Evolutionary conservation across 2,888 invertebrate genomes (phyloP).

Genomic region (Leucoma salicis): DNA sequence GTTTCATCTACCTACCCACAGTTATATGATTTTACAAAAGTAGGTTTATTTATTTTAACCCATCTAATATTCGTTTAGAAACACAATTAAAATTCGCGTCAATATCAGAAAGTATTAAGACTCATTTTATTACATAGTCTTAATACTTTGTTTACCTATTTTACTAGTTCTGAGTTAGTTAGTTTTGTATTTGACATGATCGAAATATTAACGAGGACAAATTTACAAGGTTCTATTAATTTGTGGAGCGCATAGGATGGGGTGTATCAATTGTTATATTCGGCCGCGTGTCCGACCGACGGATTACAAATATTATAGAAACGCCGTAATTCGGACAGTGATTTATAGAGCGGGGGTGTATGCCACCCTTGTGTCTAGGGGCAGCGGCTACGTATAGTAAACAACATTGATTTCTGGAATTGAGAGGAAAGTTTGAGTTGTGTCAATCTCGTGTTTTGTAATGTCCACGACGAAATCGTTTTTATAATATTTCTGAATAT

Average conservation of each 20-base stretch:
- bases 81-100: no score
- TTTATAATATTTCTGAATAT: slow-evolving; percentile 21
- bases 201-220: slow-evolving; percentile 49
- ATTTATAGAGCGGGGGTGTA: slow-evolving; percentile 79
- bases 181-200: slow-evolving; percentile 32
- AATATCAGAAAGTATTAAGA: no score
- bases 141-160: background rate
- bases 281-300: slow-evolving; percentile 56
- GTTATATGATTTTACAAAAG: no score
- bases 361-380: slow-evolving; percentile 68
- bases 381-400: slow-evolving; percentile 59
- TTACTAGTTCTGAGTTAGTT: background rate
- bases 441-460: slow-evolving; percentile 40
- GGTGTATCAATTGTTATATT: slow-evolving; percentile 59
- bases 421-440: slow-evolving; percentile 57
- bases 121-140: slow-evolving; percentile 1
- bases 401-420: slow-evolving; percentile 78
- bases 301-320: slow-evolving; percentile 76
- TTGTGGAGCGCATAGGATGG: slow-evolving; percentile 43
- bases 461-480: slow-evolving; percentile 18
- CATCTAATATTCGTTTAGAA: no score
- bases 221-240: slow-evolving; percentile 63
- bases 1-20: no score
- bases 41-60: no score
- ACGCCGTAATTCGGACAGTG: slow-evolving; percentile 79